Base-by-base conservation (phyloP, 2,888 invertebrate species). In the Sarcophaga variegata region DNA sequence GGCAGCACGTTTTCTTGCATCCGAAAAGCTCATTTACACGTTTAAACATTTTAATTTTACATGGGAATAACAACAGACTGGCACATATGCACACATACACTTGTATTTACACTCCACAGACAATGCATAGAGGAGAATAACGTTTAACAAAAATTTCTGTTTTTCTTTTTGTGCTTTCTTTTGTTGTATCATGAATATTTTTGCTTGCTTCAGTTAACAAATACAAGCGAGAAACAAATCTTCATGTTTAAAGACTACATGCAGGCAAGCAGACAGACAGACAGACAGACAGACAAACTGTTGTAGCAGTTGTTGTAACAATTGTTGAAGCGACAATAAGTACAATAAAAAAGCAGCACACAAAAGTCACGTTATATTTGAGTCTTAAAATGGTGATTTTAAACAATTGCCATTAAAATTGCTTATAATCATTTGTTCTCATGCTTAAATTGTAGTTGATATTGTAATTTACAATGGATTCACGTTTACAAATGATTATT, bases 321-420 rank as follows among this genome's bases (percentile, higher is more conserved):
- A 27, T 37, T 37, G 37, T 37, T 37, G 37, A 37, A 37, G 6
- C 37, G 37, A 37, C 6, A 37, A 37, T 6, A 37, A 37, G 1
- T 37, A 27, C 37, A 37, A 37, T 6, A 37, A 37, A 37, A 37
- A 37, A 37, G 8, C 0, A 8, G 2, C 37, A 37, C 10, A 37
- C 37, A 37, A 37, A 37, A 37, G 37, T 37, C 8, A 8, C 37
- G 37, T 37, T 37, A 37, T 37, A 37, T 37, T 8, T 10, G 37
- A 37, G 37, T 10, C 37, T 37, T 37, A 37, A 49, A 22, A 60
- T 27, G 49, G 25, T 63, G 54, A 62, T 22, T 74, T 74, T 63
- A 62, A 63, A 74, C 74, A 74, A 74, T 63, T 74, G 62, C 37
- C 37, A 63, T 62, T 60, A 37, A 72, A 37, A 22, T 72, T 37